These are phyloP conservation scores for Colletes latitarsis DNA, from an alignment of 1,140 invertebrate species.

Conservation along the genomic window DNA sequence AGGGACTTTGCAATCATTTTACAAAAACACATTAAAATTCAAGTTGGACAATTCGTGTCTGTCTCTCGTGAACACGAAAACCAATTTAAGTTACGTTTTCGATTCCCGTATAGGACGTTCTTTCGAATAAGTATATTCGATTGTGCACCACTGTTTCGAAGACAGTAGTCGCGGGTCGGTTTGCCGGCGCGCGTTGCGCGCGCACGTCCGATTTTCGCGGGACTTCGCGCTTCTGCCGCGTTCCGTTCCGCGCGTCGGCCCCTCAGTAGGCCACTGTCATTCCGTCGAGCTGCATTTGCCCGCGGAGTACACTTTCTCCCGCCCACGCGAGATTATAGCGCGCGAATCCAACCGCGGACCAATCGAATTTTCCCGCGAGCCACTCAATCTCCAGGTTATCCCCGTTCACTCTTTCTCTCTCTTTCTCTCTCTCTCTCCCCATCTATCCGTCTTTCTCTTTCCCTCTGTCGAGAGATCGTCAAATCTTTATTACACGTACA, in stretches of 20 bases:
- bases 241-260: conserved; percentile 32
- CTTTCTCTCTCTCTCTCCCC: background rate
- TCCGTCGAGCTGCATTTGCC: conserved; percentile 55
- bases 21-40: too few relatives aligned
- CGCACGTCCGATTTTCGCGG: conserved; percentile 64
- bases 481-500: background rate
- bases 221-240: conserved; percentile 38
- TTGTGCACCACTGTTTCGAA: conserved; percentile 12
- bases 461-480: background rate
- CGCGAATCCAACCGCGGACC: conserved; percentile 20
- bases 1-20: too few relatives aligned
- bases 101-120: too few relatives aligned
- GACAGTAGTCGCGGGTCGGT: background rate
- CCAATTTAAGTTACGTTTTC: too few relatives aligned
- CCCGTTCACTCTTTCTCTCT: background rate
- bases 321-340: conserved; percentile 33
- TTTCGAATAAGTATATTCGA: too few relatives aligned
- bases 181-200: conserved; percentile 51
- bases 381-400: background rate
- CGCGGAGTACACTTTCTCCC: conserved; percentile 31
- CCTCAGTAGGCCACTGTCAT: conserved; percentile 64
- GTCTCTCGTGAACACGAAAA: too few relatives aligned
- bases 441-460: background rate
- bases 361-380: conserved; percentile 10
- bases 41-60: too few relatives aligned